Conservation (phyloP, 2,113 vertebrate species). For the Triplophysa dalaica region DNA sequence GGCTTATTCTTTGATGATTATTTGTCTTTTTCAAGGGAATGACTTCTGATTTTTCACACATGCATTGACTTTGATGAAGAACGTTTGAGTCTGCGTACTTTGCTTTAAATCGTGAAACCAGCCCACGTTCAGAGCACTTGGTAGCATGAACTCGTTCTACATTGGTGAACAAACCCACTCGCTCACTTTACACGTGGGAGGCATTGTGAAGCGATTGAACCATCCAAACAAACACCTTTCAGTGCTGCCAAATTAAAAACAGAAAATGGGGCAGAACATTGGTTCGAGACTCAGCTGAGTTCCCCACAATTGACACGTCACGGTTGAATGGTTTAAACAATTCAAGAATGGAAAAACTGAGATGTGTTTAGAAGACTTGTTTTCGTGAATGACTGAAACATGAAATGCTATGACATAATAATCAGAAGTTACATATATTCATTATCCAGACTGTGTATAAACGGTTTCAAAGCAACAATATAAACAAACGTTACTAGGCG, state of each 20-base stretch:
- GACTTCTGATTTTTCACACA: background rate
- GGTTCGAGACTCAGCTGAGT: background rate
- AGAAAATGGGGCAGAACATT: slow-evolving; percentile 29
- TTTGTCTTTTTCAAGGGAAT: background rate
- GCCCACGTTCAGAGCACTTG: slow-evolving; percentile 42
- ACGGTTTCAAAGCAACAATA: too few relatives aligned
- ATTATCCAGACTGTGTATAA: background rate
- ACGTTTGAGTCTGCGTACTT: slow-evolving; percentile 51
- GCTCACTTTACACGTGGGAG: slow-evolving; percentile 50
- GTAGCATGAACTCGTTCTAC: slow-evolving; percentile 30
- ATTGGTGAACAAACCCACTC: slow-evolving; percentile 45
- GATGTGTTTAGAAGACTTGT: background rate
- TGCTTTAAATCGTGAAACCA: slow-evolving; percentile 50
- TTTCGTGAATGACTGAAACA: background rate
- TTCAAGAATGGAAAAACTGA: background rate
- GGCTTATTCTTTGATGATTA: background rate
- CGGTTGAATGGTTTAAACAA: background rate
- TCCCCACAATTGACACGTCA: background rate
- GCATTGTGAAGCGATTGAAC: slow-evolving; percentile 46
- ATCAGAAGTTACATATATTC: background rate
- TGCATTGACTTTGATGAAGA: slow-evolving; percentile 47
- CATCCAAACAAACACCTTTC: slow-evolving; percentile 49
- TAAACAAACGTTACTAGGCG: too few relatives aligned
- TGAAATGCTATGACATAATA: background rate
- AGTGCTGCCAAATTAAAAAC: slow-evolving; percentile 23